phyloP scores from a whole-genome alignment of 2,113 vertebrate genomes.

The Ciconia stormi region DNA sequence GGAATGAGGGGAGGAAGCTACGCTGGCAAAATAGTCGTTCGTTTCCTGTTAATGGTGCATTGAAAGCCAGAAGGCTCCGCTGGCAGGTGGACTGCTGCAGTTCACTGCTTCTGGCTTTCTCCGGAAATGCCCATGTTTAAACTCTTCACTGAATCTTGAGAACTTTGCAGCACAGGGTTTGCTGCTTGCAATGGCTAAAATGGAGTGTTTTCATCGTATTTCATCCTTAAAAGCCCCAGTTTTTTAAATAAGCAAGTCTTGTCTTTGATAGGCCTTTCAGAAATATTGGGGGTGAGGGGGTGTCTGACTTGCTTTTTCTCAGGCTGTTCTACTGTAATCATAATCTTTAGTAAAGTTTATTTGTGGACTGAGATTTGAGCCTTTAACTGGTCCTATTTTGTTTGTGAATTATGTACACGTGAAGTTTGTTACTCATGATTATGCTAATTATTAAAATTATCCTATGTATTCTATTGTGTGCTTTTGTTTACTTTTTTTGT shows the following conservation, averaged over 20 bases:
- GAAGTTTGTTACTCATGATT: not conserved
- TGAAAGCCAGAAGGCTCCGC: not conserved
- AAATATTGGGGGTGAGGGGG: not conserved
- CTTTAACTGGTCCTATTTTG: not conserved
- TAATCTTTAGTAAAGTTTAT: not conserved
- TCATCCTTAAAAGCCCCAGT: accelerated
- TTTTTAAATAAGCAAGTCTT: not conserved
- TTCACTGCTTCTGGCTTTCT: not conserved
- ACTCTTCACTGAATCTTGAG: not conserved
- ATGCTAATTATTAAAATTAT: slow-evolving; percentile 27
- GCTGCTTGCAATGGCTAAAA: not conserved
- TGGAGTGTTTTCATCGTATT: accelerated
- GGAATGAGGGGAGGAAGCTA: not conserved
- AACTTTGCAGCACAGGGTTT: not conserved
- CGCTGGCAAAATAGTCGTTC: not conserved
- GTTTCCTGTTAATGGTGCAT: not conserved
- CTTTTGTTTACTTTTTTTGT: not conserved
- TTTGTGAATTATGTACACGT: not conserved
- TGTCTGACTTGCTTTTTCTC: not conserved
- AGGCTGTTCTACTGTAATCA: not conserved
- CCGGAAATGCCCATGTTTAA: not conserved
- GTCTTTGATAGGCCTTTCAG: not conserved
- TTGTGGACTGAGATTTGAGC: not conserved
- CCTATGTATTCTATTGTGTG: not conserved
- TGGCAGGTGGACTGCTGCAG: slow-evolving; percentile 8